Evolutionary conservation across 2,888 invertebrate species (phyloP), one percentile per base, ranked within the genome.

Genomic region (Lathronympha strigana): DNA sequence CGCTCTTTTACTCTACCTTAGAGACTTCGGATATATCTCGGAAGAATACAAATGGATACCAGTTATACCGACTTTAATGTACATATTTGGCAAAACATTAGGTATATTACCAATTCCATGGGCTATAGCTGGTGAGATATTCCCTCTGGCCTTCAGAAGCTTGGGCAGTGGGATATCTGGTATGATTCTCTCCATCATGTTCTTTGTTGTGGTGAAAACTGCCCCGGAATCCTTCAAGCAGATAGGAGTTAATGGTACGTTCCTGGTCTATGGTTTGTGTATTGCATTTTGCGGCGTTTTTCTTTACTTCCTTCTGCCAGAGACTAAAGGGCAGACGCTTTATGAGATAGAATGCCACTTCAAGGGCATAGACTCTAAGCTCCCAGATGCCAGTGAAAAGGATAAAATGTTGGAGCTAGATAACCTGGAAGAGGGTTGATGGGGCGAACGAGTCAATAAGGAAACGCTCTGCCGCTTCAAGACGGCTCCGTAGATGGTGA

Each of bases 51-150:
- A 84, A 71, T 93, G 93, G 92, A 72, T 83, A 0, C 90, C 93
- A 0, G 83, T 93, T 61, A 78, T 93, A 76, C 87, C 93, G 66
- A 82, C 93, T 38, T 69, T 95, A 67, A 70, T 82, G 0, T 94
- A 94, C 66, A 93, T 94, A 15, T 90, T 92, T 23, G 93, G 93
- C 13, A 90, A 94, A 60, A 92, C 93, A 0, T 77, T 94, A 11
- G 95, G 95, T 0, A 88, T 94, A 38, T 77, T 94, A 25, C 94
- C 95, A 0, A 86, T 96, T 60, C 95, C 95, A 0, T 96, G 95
- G 94, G 94, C 95, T 11, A 93, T 96, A 78, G 94, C 95, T 67
- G 95, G 95, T 0, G 96, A 96, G 78, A 87, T 96, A 4, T 95
- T 95, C 71, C 93, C 95, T 0, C 84, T 93, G 21, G 90, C 91